phyloP scores from a whole-genome alignment of 1,140 invertebrate genomes.

The Triops longicaudatus region DNA sequence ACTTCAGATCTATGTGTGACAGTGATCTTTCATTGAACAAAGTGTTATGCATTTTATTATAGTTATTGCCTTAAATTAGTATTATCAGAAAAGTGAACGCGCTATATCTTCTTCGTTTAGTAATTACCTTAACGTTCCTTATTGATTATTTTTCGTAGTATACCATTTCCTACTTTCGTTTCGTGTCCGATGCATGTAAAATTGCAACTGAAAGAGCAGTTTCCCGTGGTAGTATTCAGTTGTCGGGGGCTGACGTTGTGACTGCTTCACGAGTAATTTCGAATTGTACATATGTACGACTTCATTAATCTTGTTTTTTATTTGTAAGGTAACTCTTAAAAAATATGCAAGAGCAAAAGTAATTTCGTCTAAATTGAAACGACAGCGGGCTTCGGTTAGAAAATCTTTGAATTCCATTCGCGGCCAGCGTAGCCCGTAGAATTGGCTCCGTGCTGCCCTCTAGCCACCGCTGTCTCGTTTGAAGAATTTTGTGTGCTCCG shows the following conservation, averaged over 20 bases:
- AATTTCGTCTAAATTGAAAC: not conserved
- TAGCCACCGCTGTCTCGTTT: not conserved
- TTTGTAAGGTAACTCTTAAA: not conserved
- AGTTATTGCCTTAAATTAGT: too few species aligned
- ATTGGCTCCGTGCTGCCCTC: not conserved
- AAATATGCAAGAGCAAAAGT: not conserved
- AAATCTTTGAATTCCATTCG: not conserved
- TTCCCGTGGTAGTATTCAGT: not conserved
- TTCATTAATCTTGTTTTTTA: not conserved
- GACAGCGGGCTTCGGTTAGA: not conserved
- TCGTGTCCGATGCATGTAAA: not conserved
- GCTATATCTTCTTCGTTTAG: too few species aligned
- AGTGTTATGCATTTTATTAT: too few species aligned
- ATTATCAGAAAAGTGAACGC: too few species aligned
- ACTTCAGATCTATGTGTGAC: too few species aligned
- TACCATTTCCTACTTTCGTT: not conserved
- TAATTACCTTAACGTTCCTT: not conserved
- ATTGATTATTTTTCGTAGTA: not conserved
- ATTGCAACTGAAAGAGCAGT: not conserved
- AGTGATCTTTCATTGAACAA: too few species aligned
- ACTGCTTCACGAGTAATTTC: not conserved
- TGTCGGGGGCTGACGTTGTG: not conserved
- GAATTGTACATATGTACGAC: too few species aligned
- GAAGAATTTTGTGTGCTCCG: not conserved
- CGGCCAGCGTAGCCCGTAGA: not conserved